These are phyloP conservation scores for Lepus europaeus DNA, from an alignment of 2,113 vertebrate genomes.

Conservation along the genomic window DNA sequence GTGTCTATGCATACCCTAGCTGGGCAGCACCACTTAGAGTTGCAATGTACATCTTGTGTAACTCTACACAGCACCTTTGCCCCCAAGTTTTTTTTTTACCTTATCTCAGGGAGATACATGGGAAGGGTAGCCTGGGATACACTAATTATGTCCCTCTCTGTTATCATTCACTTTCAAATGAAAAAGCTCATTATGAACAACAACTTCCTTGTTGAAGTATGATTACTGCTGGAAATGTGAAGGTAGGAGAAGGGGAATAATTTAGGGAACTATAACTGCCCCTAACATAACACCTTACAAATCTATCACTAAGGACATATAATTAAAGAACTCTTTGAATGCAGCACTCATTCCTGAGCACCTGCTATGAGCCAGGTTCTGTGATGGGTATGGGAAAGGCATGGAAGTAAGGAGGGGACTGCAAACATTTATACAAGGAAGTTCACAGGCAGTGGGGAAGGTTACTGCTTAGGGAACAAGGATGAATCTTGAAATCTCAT, in stretches of 20 bases:
- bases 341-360: neutral
- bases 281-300: neutral
- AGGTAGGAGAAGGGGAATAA: neutral
- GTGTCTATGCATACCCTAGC: neutral
- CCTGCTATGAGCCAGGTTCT: neutral
- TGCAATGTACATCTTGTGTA: neutral
- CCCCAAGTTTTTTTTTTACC: neutral
- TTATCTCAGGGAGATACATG: neutral
- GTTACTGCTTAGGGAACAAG: conserved; percentile 42
- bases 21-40: neutral
- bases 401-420: neutral
- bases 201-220: neutral
- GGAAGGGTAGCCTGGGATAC: neutral
- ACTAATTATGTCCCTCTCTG: neutral
- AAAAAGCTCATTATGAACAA: neutral
- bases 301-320: neutral
- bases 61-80: neutral
- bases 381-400: neutral
- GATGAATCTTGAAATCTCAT: neutral
- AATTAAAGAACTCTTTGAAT: conserved; percentile 35
- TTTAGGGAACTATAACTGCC: neutral
- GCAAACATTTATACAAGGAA: neutral
- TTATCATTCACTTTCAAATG: conserved; percentile 18
- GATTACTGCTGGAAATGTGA: neutral
- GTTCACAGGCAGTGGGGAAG: neutral